These are phyloP conservation scores for Sphaerophoria taeniata DNA, from an alignment of 2,888 invertebrate genomes.

Conservation along the genomic window DNA sequence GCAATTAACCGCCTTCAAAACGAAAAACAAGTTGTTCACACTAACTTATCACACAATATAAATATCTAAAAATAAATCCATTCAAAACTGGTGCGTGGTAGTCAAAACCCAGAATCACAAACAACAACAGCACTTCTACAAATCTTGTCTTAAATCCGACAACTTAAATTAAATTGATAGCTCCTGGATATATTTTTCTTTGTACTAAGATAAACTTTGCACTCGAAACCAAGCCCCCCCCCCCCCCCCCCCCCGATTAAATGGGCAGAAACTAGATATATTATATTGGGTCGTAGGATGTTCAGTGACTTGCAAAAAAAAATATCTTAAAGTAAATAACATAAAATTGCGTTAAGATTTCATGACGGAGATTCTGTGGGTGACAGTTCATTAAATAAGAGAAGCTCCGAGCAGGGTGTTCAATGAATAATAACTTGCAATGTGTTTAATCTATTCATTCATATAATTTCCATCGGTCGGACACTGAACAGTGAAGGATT, in stretches of 20 bases:
- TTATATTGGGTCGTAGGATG: background rate
- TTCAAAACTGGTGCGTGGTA: constrained; percentile 14
- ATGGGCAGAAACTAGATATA: background rate
- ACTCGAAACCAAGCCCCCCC: constrained; percentile 35
- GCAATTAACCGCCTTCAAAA: background rate
- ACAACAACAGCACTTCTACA: constrained; percentile 6
- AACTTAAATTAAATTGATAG: constrained; percentile 40
- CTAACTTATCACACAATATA: constrained; percentile 25
- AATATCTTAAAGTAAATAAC: background rate
- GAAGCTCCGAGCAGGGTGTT: no score
- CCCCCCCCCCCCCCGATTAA: no score
- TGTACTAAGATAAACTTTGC: constrained; percentile 16
- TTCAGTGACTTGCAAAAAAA: background rate
- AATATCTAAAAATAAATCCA: constrained; percentile 49
- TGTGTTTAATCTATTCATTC: no score
- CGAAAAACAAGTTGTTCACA: constrained; percentile 13
- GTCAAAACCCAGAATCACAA: background rate
- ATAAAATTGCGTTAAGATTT: no score
- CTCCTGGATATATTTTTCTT: constrained; percentile 14
- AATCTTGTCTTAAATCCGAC: constrained; percentile 11
- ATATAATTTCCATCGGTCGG: no score
- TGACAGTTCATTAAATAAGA: no score
- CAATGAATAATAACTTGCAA: no score
- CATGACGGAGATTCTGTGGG: no score
- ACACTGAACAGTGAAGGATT: no score